Evolutionary conservation across 2,888 invertebrate species (phyloP).

Genomic region (Apamea monoglypha): DNA sequence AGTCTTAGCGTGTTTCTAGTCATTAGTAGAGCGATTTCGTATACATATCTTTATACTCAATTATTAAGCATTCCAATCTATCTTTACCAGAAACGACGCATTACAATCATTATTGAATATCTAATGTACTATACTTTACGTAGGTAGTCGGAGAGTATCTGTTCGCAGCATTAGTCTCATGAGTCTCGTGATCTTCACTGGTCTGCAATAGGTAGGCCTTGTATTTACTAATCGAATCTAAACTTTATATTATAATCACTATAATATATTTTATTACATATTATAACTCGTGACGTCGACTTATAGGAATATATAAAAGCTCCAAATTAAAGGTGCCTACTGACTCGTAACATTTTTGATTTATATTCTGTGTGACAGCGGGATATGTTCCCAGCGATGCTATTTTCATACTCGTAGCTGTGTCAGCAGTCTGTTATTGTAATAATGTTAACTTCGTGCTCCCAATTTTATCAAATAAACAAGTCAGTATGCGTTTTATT

Average conservation of each 20-base stretch:
- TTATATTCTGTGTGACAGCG: conserved; percentile 32
- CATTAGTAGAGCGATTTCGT: conserved; percentile 75
- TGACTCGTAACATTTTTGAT: conserved; percentile 55
- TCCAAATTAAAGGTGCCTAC: conserved; percentile 56
- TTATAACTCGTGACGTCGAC: conserved; percentile 53
- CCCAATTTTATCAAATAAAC: conserved; percentile 32
- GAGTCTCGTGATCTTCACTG: conserved; percentile 56
- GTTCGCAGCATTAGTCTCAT: conserved; percentile 45
- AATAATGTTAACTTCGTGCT: conserved; percentile 24
- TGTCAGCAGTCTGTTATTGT: conserved; percentile 38
- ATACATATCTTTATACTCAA: conserved; percentile 84
- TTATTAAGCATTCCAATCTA: conserved; percentile 87
- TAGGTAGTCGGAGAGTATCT: conserved; percentile 58
- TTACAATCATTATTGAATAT: conserved; percentile 63
- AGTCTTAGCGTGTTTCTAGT: conserved; percentile 78
- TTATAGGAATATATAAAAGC: conserved; percentile 38
- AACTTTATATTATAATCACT: conserved; percentile 62
- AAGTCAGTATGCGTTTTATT: conserved; percentile 61
- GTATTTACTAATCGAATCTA: conserved; percentile 64
- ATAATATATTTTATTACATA: conserved; percentile 59
- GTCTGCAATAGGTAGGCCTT: conserved; percentile 56
- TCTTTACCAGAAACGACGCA: conserved; percentile 70
- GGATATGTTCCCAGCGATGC: conserved; percentile 38
- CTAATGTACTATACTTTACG: conserved; percentile 49
- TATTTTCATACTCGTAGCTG: conserved; percentile 55